A percentile compares a stretch with the other conserved stretches of the same genome.
Conservation (phyloP, 2,113 vertebrate genomes). For the Elaphurus davidianus region DNA sequence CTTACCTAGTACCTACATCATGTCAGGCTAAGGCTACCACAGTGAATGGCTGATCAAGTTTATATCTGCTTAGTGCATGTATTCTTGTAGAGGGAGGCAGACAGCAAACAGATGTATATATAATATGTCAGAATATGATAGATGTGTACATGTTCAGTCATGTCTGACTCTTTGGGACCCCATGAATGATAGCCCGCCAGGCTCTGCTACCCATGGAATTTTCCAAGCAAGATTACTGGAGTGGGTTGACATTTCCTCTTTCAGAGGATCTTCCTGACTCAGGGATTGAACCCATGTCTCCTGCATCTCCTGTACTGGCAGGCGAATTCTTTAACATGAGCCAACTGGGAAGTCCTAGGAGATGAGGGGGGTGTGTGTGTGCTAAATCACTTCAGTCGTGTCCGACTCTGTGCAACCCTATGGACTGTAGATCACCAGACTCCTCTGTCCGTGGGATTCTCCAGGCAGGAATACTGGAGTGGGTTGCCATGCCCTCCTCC, state of each 20-base stretch:
- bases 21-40: neutral
- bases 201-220: neutral
- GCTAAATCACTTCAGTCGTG: neutral
- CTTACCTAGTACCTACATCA: neutral
- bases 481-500: neutral
- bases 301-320: neutral
- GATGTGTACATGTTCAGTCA: rapidly evolving
- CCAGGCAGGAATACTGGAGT: neutral
- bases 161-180: neutral
- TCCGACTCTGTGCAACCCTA: neutral
- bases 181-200: neutral
- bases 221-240: neutral
- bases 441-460: neutral
- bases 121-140: neutral
- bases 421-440: neutral
- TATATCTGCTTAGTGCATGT: neutral
- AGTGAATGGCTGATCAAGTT: neutral
- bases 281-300: neutral
- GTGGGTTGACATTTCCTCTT: neutral
- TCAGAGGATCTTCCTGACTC: neutral
- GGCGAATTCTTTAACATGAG: neutral
- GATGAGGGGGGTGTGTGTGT: neutral
- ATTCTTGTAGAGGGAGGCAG: neutral
- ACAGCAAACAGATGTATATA: neutral
- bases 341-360: neutral